These are phyloP conservation scores for Sinocyclocheilus rhinocerous DNA, from an alignment of 2,113 vertebrate genomes.

Conservation along the genomic window DNA sequence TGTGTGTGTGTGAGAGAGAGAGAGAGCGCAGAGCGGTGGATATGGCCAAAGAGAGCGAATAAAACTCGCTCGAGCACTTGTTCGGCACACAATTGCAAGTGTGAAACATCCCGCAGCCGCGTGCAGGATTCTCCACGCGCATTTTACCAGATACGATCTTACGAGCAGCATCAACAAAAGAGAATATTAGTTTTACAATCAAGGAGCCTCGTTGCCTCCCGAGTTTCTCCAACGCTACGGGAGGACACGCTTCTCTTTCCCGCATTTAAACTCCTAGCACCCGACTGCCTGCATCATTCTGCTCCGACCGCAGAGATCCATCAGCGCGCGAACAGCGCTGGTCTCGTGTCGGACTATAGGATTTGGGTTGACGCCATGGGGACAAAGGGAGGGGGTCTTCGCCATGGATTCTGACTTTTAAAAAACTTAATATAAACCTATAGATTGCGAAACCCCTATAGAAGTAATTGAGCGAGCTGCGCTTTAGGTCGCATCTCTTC, in stretches of 20 bases:
- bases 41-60: conserved; percentile 38
- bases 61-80: conserved; percentile 51
- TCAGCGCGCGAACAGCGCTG: conserved; percentile 6
- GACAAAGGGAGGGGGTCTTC: conserved; percentile 48
- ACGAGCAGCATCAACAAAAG: neutral
- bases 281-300: conserved; percentile 9
- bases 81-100: conserved; percentile 50
- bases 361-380: conserved; percentile 57
- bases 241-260: conserved; percentile 22
- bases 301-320: conserved; percentile 14
- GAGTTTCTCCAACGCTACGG: neutral
- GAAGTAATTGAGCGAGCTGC: conserved; percentile 27
- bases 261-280: conserved; percentile 25
- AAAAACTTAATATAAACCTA: conserved; percentile 52
- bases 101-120: conserved; percentile 27
- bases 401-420: conserved; percentile 68
- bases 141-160: neutral
- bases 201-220: neutral
- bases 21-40: conserved; percentile 41
- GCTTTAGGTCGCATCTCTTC: conserved; percentile 49
- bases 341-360: conserved; percentile 57
- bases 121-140: neutral
- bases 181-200: neutral
- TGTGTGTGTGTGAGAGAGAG: conserved; percentile 53
- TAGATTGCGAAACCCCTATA: conserved; percentile 28